These are phyloP conservation scores for Melanotaenia boesemani DNA, from an alignment of 2,797 vertebrate species.

Conservation along the genomic window DNA sequence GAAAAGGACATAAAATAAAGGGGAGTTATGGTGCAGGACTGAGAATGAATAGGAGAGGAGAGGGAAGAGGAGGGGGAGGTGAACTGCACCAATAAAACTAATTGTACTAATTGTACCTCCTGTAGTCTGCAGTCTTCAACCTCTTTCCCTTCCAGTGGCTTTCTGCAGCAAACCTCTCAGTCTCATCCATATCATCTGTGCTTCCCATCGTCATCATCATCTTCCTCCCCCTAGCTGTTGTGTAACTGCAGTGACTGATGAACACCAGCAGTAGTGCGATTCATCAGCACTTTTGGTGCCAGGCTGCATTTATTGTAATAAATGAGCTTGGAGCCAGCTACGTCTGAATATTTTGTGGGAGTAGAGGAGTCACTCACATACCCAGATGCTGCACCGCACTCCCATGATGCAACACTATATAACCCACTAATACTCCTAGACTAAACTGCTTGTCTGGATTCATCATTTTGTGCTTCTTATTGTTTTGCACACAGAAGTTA, in stretches of 20 bases:
- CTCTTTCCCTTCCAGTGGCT: slow-evolving; percentile 6
- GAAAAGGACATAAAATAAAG: slow-evolving; percentile 54
- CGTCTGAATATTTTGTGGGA: slow-evolving; percentile 52
- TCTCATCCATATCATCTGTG: neutral
- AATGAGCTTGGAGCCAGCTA: slow-evolving; percentile 57
- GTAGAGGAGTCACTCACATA: slow-evolving; percentile 29
- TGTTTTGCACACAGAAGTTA: slow-evolving; percentile 15
- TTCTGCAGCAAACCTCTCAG: neutral
- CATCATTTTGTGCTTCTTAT: slow-evolving; percentile 26
- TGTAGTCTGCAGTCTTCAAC: slow-evolving; percentile 32
- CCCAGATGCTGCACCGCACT: slow-evolving; percentile 38
- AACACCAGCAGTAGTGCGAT: slow-evolving; percentile 41
- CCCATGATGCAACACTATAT: slow-evolving; percentile 57
- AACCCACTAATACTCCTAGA: slow-evolving; percentile 40
- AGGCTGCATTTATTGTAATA: slow-evolving; percentile 68
- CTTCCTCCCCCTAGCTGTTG: slow-evolving; percentile 49
- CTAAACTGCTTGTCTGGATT: slow-evolving; percentile 40
- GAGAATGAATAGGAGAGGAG: slow-evolving; percentile 35
- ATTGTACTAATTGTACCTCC: slow-evolving; percentile 41
- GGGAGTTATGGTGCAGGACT: slow-evolving; percentile 43
- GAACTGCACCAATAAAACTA: slow-evolving; percentile 51
- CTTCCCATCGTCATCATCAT: slow-evolving; percentile 7
- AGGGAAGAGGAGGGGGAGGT: slow-evolving; percentile 12
- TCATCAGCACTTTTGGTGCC: slow-evolving; percentile 74
- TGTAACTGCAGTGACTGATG: slow-evolving; percentile 70